Base-by-base conservation (phyloP, 2,888 invertebrate species). In the Ophion ellenae region DNA sequence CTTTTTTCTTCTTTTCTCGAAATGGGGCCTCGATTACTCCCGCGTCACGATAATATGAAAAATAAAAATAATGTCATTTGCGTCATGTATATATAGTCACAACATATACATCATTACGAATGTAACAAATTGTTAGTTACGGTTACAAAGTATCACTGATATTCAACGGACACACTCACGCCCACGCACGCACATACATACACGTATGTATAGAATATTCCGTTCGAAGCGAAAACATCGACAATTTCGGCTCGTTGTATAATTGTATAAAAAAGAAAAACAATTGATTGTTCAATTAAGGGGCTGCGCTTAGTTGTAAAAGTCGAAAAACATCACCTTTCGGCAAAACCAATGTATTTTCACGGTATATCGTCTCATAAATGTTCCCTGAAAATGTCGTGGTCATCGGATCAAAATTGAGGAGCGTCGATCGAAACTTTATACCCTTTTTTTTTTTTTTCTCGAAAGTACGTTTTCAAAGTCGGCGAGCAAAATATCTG, bases 141-240 rank as follows among this genome's bases (percentile, higher is more conserved):
- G 80, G 76, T 82, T 71, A 84, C 53, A 71, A 71, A 76, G 64
- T 71, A 53, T 76, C 71, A 76, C 36, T 67, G 76, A 53, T 57
- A 76, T 32, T 71, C 17, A 53, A 40, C 32, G 1, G 20, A 64
- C 40, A 69, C 67, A 20, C 36, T 70, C 45, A 45, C 47, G n/a
- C 32, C 47, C 57, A 45, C 47, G n/a, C 32, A 61, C 57, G 67
- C 73, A 57, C 24, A 70, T 36, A 71, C 76, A 36, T 75, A 66
- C 57, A 73, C 64, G 17, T 59, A 61, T 53, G 2, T 77, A 32
- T 28, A 53, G 17, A 67, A 28, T 75, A 47, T 75, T 75, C 20
- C n/a, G 64, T 74, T 66, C 82, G 85, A 84, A 81, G 84, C 81
- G 28, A 83, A 66, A 67, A 84, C 75, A 76, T 73, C 61, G 61